Conservation (phyloP, 2,888 invertebrate genomes). For the Chloromyia formosa region DNA sequence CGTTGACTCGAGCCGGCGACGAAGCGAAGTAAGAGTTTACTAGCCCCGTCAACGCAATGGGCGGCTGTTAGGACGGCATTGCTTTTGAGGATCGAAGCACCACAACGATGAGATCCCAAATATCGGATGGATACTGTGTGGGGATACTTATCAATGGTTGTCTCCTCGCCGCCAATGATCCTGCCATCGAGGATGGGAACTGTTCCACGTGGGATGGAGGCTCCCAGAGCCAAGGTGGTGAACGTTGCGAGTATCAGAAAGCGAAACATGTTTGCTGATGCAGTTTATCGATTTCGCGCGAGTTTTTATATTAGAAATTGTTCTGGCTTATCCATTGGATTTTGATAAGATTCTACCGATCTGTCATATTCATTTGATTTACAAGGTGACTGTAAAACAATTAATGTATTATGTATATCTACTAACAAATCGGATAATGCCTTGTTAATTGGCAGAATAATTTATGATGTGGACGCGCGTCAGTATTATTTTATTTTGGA, state of each 20-base stretch:
- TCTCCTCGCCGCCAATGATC: conserved; percentile 55
- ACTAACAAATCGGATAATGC: background rate
- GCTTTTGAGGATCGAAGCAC: conserved; percentile 66
- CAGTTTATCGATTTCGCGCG: background rate
- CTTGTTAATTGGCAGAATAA: background rate
- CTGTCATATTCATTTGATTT: conserved; percentile 6
- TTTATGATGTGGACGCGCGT: background rate
- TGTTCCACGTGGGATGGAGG: conserved; percentile 18
- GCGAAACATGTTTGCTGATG: conserved; percentile 32
- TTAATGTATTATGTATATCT: background rate
- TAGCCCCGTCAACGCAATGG: conserved; percentile 65
- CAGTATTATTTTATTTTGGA: too few species aligned
- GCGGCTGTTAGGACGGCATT: conserved; percentile 69
- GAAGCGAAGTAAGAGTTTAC: conserved; percentile 55
- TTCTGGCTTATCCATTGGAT: background rate
- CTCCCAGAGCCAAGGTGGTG: conserved; percentile 4
- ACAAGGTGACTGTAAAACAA: background rate
- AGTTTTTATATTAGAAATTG: background rate
- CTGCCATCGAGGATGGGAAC: conserved; percentile 12
- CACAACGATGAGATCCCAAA: conserved; percentile 66
- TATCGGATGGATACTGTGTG: conserved; percentile 58
- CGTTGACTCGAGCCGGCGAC: conserved; percentile 62
- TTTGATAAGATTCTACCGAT: background rate
- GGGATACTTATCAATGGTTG: conserved; percentile 52
- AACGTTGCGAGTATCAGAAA: conserved; percentile 51